phyloP scores from a whole-genome alignment of 2,888 invertebrate genomes.

The Apamea anceps region DNA sequence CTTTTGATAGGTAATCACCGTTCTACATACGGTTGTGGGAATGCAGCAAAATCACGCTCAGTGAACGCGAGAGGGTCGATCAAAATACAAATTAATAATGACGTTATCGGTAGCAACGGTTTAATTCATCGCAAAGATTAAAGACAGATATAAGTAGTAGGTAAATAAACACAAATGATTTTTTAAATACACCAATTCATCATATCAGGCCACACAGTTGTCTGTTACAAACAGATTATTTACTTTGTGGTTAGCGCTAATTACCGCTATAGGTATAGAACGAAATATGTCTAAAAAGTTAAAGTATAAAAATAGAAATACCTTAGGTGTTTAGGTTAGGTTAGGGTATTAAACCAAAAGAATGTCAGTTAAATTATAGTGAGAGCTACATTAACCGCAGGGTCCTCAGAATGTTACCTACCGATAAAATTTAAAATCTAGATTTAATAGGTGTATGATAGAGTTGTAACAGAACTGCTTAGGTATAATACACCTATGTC shows the following conservation, averaged over 20 bases:
- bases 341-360: neutral
- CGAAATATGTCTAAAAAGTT: neutral
- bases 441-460: neutral
- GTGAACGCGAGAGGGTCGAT: constrained; percentile 18
- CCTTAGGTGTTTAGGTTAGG: neutral
- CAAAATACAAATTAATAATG: constrained; percentile 41
- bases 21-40: constrained; percentile 5
- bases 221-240: constrained; percentile 12
- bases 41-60: constrained; percentile 25
- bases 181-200: constrained; percentile 6
- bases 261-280: neutral
- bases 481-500: neutral
- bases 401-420: neutral
- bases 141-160: neutral
- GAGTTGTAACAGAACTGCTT: neutral
- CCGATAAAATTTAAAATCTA: neutral
- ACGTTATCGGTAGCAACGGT: constrained; percentile 26
- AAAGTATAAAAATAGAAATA: neutral
- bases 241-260: neutral
- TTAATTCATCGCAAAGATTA: constrained; percentile 37
- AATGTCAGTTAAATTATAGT: neutral
- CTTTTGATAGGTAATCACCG: neutral
- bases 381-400: neutral
- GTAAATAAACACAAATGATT: constrained; percentile 20
- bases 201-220: constrained; percentile 21